Evolutionary conservation across 2,888 invertebrate genomes (phyloP), one percentile per base, ranked within the genome.

Genomic region (Himalopsyche tibetana): DNA sequence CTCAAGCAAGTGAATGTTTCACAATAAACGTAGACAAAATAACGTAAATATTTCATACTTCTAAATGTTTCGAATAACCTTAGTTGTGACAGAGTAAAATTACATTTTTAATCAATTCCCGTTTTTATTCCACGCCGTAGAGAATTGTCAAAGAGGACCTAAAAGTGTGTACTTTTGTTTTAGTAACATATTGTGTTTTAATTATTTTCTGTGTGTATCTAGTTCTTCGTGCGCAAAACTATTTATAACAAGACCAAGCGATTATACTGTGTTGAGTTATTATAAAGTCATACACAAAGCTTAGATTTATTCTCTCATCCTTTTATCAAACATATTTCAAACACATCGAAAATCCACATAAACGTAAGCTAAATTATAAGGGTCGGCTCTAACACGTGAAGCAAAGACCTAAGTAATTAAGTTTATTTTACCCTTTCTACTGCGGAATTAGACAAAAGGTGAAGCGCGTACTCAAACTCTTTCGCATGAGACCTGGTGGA

Each of bases 351-450:
- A 63, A 63, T 63, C 63, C 63, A 63, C 63, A 63, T 63, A 63
- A 63, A 63, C 63, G 63, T 82, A 56, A 85, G 84, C 82, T 81
- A 85, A 85, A 85, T 82, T 85, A 85, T 69, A 42, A 63, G 17
- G 69, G 51, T 63, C 63, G 82, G 12, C 36, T 82, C 55, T 63
- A n/a, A 63, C 63, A 63, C 19, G 63, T 63, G 63, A 80, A 84
- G 80, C 38, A 79, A 82, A 82, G 55, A 55, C 82, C 56, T 82
- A 40, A 15, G 40, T 85, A 82, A 85, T 85, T 80, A 85, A 82
- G 82, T 80, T 79, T 80, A 85, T 85, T 85, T 85, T 40, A 82
- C 82, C 80, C 82, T 82, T 69, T 74, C 85, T 69, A 79, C 56
- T 82, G 74, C 38, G 82, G 80, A 82, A 82, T 74, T 82, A 51